phyloP scores from a whole-genome alignment of 2,888 invertebrate species.

The Drosophila anomelani region DNA sequence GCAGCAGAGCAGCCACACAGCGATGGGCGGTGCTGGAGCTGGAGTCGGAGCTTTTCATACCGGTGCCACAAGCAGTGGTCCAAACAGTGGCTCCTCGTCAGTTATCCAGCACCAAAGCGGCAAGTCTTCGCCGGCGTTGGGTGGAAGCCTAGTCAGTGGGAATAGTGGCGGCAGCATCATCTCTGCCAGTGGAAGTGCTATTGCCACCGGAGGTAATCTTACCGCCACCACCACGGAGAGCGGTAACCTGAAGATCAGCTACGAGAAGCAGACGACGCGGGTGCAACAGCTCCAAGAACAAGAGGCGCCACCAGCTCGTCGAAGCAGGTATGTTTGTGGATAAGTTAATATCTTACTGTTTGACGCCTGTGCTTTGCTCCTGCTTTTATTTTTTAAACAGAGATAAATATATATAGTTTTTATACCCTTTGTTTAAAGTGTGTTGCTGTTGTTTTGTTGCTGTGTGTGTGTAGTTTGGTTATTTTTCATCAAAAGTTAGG shows the following conservation, averaged over 20 bases:
- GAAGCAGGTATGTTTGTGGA: constrained; percentile 85
- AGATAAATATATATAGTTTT: background rate
- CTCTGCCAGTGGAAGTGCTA: constrained; percentile 15
- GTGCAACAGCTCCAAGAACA: constrained; percentile 85
- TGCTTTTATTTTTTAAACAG: constrained; percentile 16
- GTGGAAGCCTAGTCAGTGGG: constrained; percentile 58
- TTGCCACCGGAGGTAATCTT: constrained; percentile 66
- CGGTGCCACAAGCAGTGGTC: constrained; percentile 34
- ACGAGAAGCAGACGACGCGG: constrained; percentile 86
- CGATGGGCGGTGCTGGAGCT: constrained; percentile 49
- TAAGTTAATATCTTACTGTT: constrained; percentile 2
- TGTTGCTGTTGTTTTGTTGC: constrained; percentile 47
- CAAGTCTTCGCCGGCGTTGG: constrained; percentile 78
- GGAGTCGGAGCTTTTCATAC: constrained; percentile 53
- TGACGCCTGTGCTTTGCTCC: constrained; percentile 30
- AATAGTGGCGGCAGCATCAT: constrained; percentile 40
- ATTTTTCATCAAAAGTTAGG: background rate
- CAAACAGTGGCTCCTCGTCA: constrained; percentile 50
- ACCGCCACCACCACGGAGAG: constrained; percentile 85
- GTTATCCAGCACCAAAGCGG: constrained; percentile 81
- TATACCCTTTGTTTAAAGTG: background rate
- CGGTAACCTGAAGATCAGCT: constrained; percentile 86
- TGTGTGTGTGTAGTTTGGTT: constrained; percentile 14
- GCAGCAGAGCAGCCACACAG: constrained; percentile 46
- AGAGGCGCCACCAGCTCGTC: constrained; percentile 86